Evolutionary conservation across 1,140 invertebrate genomes (phyloP).

Genomic region (Drosophila bocki): DNA sequence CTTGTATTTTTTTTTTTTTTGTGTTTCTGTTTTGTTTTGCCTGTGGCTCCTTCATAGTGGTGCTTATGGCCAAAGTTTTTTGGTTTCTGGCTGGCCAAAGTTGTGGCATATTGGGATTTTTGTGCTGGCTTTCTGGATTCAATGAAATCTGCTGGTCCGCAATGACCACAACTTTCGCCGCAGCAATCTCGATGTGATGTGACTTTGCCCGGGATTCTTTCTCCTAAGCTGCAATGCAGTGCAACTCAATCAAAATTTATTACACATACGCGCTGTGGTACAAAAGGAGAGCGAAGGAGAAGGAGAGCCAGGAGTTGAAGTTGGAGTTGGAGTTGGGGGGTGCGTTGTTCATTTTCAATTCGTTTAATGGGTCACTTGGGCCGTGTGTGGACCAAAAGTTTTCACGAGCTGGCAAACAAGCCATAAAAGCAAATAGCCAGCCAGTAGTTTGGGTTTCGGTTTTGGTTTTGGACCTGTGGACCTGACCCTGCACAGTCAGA

Average conservation of each 20-base stretch:
- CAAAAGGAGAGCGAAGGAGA: slow-evolving; percentile 1
- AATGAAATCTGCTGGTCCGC: slow-evolving; percentile 67
- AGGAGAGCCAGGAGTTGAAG: background rate
- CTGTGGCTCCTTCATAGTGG: slow-evolving; percentile 37
- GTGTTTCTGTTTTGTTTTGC: slow-evolving; percentile 36
- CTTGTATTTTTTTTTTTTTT: slow-evolving; percentile 15
- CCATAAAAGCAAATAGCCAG: slow-evolving; percentile 77
- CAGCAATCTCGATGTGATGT: slow-evolving; percentile 56
- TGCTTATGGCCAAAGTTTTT: slow-evolving; percentile 76
- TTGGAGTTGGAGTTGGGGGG: slow-evolving; percentile 12
- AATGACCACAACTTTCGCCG: slow-evolving; percentile 53
- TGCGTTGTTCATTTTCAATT: slow-evolving; percentile 74
- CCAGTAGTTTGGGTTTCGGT: slow-evolving; percentile 12
- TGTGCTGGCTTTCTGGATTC: slow-evolving; percentile 46
- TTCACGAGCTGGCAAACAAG: slow-evolving; percentile 76
- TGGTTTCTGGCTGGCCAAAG: slow-evolving; percentile 36
- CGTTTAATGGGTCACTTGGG: slow-evolving; percentile 82
- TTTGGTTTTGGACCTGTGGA: slow-evolving; percentile 1
- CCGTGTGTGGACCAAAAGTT: slow-evolving; percentile 57
- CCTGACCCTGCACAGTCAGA: slow-evolving; percentile 10
- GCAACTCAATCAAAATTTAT: slow-evolving; percentile 80
- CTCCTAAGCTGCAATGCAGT: slow-evolving; percentile 64
- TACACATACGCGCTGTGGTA: slow-evolving; percentile 72
- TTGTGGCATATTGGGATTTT: slow-evolving; percentile 61
- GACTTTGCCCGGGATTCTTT: slow-evolving; percentile 21